Percentiles rank a stretch among this genome's conserved stretches.
Conservation (phyloP, 53 echinoderm and acorn worm species). For the Zoroaster sp. region DNA sequence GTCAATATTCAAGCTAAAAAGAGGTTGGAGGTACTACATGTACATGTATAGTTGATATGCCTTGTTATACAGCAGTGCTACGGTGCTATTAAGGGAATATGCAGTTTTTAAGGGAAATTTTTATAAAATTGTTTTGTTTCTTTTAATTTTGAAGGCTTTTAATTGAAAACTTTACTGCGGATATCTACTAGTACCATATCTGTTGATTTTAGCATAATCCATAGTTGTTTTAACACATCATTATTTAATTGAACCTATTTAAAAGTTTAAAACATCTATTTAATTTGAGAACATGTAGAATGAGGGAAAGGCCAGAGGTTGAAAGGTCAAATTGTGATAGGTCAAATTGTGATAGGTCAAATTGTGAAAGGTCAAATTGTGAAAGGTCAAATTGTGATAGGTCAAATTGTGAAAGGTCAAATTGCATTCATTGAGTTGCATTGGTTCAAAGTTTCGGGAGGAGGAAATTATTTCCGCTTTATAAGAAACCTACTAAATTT, state of each 20-base stretch:
- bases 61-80: background rate
- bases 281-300: background rate
- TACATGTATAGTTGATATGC: background rate
- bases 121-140: background rate
- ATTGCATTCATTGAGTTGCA: no score
- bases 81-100: slow-evolving; percentile 43
- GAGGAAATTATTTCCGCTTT: no score
- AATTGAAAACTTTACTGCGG: background rate
- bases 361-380: no score
- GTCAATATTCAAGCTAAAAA: background rate
- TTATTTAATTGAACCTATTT: slow-evolving; percentile 18
- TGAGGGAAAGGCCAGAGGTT: background rate
- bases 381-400: no score
- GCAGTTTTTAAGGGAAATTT: slow-evolving; percentile 19
- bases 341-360: no score
- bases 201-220: slow-evolving; percentile 25
- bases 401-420: no score
- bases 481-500: no score
- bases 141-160: slow-evolving; percentile 1
- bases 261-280: slow-evolving; percentile 13
- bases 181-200: background rate
- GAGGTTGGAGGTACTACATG: slow-evolving; percentile 15
- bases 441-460: no score
- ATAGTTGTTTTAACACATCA: slow-evolving; percentile 9
- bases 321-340: no score